Evolutionary conservation across 2,113 vertebrate genomes (phyloP).

Genomic region (Hemibagrus wyckioides): DNA sequence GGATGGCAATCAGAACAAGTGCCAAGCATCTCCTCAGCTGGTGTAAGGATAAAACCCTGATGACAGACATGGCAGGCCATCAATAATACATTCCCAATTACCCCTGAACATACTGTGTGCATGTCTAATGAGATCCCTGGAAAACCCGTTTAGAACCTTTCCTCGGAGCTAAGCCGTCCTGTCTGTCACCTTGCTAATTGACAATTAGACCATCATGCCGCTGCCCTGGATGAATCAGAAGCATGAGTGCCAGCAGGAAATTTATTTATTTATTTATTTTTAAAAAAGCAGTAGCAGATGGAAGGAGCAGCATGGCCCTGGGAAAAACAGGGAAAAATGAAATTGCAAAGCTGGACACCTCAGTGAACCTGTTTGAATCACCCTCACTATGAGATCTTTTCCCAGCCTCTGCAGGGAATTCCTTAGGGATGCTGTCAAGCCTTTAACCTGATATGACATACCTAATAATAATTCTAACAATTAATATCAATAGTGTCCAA

Average conservation of each 20-base stretch:
- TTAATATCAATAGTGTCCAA: neutral
- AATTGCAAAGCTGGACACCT: neutral
- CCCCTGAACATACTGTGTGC: conserved; percentile 40
- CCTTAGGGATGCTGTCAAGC: neutral
- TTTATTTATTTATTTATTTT: no score
- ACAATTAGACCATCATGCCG: conserved; percentile 32
- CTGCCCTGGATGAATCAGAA: neutral
- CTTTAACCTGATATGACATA: neutral
- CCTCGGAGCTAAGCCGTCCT: conserved; percentile 12
- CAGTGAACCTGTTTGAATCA: neutral
- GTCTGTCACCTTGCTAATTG: conserved; percentile 34
- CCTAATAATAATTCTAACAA: neutral
- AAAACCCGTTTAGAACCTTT: conserved; percentile 18
- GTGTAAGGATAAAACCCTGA: neutral
- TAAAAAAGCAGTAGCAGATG: neutral
- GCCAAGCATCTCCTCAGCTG: conserved; percentile 2
- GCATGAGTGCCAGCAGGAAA: neutral
- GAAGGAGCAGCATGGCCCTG: neutral
- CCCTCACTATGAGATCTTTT: neutral
- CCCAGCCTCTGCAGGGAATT: neutral
- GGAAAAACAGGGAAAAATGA: neutral
- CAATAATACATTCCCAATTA: conserved; percentile 53
- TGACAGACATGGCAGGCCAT: conserved; percentile 48
- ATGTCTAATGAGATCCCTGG: conserved; percentile 35
- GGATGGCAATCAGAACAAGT: conserved; percentile 7